Base-by-base conservation (phyloP, 1,140 invertebrate species). In the Atta colombica region DNA sequence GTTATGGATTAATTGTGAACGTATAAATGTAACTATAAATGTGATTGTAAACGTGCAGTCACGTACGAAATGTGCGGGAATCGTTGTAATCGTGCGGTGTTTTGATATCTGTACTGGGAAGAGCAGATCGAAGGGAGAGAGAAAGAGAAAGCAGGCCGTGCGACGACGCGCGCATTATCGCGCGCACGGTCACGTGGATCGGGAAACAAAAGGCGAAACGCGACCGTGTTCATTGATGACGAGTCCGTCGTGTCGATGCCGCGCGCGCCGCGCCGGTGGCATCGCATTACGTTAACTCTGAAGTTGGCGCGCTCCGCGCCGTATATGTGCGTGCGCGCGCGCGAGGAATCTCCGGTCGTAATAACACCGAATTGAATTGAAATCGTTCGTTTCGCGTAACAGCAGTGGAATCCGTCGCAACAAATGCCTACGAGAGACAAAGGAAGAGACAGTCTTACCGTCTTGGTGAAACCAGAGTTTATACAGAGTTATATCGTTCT, bases 201-300 rank as follows among this genome's bases (percentile, higher is more conserved):
- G 53, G n/a, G 51, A 82, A 69, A 65, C 69, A 84, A 74, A 69
- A 81, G 72, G 77, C 69, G 49, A 61, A 80, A 68, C 45, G 77
- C 77, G 2, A 53, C n/a, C 45, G 78, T 53, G 68, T 82, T 74
- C 80, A 82, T 82, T 82, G 80, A 82, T 82, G 80, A 82, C 80
- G 68, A 82, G 25, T 58, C 1, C 6, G 35, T 55, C 31, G 77
- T 55, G 53, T 74, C 49, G 77, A 74, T 39, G 39, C 53, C 39
- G 53, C 68, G 68, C 78, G 68, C 66, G 53, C 55, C 78, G 68
- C 66, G 53, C 55, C 80, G 55, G 55, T 49, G 80, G 53, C 53
- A 51, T 82, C 68, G 49, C 61, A 25, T 81, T 69, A 68, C 61
- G 60, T 10, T 39, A 25, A 21, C n/a, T 51, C 39, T 39, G 16